phyloP scores from a whole-genome alignment of 2,797 vertebrate species.

The Myotis myotis region DNA sequence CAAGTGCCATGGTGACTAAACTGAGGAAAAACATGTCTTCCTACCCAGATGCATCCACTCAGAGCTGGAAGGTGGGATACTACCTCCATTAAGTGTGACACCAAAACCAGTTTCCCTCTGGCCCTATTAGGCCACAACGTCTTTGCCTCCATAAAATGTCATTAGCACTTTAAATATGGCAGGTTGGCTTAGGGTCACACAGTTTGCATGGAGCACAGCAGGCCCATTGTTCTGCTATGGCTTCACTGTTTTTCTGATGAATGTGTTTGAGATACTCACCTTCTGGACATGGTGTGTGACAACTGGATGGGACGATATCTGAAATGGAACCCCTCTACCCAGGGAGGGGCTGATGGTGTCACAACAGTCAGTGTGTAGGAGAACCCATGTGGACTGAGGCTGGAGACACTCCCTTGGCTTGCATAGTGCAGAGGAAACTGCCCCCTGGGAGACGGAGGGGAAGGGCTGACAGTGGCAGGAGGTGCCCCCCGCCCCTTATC shows the following conservation, averaged over 20 bases:
- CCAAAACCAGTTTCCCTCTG: not conserved
- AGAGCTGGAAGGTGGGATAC: not conserved
- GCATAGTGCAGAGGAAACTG: not conserved
- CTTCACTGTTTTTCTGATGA: not conserved
- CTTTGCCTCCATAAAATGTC: not conserved
- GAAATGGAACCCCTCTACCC: not conserved
- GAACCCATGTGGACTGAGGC: not conserved
- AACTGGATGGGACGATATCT: not conserved
- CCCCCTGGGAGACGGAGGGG: not conserved
- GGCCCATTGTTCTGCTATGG: not conserved
- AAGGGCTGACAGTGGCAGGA: not conserved
- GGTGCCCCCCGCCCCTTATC: rapidly evolving
- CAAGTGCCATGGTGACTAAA: not conserved
- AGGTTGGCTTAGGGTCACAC: not conserved
- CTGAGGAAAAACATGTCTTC: not conserved
- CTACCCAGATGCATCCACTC: not conserved
- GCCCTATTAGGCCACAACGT: not conserved
- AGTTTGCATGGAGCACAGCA: not conserved
- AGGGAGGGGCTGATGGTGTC: not conserved
- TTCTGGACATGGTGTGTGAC: not conserved
- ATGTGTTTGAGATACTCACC: not conserved
- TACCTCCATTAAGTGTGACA: not conserved
- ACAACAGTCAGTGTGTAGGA: not conserved
- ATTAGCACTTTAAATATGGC: not conserved
- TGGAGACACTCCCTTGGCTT: not conserved